A percentile compares a stretch with the other conserved stretches of the same genome.
Conservation (phyloP, 2,888 invertebrate species). For the Phengaris alcon region DNA sequence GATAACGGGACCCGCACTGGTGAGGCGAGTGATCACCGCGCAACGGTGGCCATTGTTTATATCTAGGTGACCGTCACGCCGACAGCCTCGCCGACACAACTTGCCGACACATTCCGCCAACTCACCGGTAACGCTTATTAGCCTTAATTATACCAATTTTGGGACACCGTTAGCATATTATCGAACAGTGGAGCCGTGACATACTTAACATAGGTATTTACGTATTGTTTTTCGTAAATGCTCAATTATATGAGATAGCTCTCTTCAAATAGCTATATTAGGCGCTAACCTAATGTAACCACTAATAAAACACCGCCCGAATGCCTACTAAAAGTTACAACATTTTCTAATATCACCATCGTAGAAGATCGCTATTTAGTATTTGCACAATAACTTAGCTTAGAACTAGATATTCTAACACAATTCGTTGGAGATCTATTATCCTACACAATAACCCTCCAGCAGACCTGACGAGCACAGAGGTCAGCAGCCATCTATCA, state of each 20-base stretch:
- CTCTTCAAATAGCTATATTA: too few relatives aligned
- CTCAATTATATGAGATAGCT: too few relatives aligned
- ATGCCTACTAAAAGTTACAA: too few relatives aligned
- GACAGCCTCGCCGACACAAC: background rate
- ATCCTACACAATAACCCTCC: background rate
- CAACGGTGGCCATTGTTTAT: background rate
- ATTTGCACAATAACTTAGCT: too few relatives aligned
- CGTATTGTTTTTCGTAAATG: too few relatives aligned
- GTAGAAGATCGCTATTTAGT: too few relatives aligned
- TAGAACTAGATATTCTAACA: too few relatives aligned
- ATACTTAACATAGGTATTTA: background rate
- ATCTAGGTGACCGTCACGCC: background rate
- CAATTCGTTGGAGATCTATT: background rate
- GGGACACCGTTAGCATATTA: background rate
- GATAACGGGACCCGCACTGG: background rate
- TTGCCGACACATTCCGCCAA: background rate
- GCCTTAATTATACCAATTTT: background rate
- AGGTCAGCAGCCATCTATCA: constrained; percentile 10
- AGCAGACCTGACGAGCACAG: background rate
- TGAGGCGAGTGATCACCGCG: background rate
- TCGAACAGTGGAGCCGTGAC: background rate
- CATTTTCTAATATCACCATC: too few relatives aligned
- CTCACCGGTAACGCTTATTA: background rate
- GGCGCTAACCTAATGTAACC: too few relatives aligned
- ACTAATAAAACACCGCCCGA: too few relatives aligned